phyloP scores from a whole-genome alignment of 2,113 vertebrate genomes.

The Globicephala melas region DNA sequence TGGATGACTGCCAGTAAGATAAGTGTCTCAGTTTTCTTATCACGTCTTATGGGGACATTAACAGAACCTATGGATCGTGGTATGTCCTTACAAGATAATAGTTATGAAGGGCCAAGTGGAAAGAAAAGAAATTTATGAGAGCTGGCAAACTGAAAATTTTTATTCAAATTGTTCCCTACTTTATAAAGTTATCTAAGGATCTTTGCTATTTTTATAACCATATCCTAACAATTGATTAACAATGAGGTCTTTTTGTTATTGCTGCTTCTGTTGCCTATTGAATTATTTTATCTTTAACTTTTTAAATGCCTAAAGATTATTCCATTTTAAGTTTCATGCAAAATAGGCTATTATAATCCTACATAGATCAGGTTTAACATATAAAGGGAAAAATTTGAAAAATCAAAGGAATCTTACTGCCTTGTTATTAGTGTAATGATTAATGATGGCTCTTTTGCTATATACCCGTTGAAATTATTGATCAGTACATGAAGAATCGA shows the following conservation, averaged over 20 bases:
- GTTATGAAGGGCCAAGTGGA: neutral
- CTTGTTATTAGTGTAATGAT: neutral
- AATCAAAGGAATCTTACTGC: neutral
- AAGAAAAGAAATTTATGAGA: neutral
- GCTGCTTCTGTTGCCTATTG: neutral
- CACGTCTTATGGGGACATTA: neutral
- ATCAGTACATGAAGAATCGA: neutral
- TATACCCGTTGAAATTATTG: neutral
- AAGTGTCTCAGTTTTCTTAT: neutral
- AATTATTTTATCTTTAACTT: neutral
- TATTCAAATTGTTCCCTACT: neutral
- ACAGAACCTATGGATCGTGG: neutral
- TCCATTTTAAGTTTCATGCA: neutral
- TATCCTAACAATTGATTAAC: neutral
- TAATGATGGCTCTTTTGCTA: neutral
- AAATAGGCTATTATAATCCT: neutral
- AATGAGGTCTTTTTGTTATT: neutral
- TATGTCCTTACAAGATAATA: neutral
- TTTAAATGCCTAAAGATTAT: neutral
- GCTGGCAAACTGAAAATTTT: neutral
- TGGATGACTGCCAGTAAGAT: accelerated
- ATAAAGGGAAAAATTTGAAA: neutral
- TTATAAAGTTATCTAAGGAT: neutral
- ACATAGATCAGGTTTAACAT: neutral
- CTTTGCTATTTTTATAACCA: neutral